phyloP scores from a whole-genome alignment of 2,888 invertebrate species.

The Rhaphigaster nebulosa region DNA sequence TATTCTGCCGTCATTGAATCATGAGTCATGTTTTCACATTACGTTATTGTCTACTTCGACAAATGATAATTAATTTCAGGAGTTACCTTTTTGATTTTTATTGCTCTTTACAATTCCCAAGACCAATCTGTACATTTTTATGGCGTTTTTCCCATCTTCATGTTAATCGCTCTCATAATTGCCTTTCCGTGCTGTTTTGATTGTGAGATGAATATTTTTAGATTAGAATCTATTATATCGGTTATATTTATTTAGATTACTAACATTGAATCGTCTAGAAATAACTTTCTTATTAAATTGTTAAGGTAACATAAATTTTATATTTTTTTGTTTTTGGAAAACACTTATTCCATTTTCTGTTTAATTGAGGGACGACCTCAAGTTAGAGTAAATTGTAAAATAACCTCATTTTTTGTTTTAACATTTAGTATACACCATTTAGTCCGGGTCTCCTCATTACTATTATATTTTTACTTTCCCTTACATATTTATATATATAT shows the following conservation, averaged over 20 bases:
- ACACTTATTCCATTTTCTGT: too few species aligned
- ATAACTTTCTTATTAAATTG: not conserved
- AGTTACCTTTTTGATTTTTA: not conserved
- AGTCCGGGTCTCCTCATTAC: too few species aligned
- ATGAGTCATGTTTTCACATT: not conserved
- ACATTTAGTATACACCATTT: too few species aligned
- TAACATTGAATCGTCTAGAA: not conserved
- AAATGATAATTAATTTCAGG: not conserved
- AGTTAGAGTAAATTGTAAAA: too few species aligned
- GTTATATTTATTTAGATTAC: too few species aligned
- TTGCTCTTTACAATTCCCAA: not conserved
- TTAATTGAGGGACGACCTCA: too few species aligned
- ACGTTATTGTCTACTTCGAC: not conserved
- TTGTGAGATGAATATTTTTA: not conserved
- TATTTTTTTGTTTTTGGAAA: too few species aligned
- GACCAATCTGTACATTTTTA: not conserved
- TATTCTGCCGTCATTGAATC: not conserved
- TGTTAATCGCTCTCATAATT: not conserved
- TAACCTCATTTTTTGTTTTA: too few species aligned
- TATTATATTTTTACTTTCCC: too few species aligned
- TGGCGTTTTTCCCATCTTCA: not conserved
- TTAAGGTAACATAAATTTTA: too few species aligned
- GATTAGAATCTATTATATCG: too few species aligned
- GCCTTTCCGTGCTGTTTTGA: not conserved
- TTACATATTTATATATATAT: too few species aligned